phyloP scores from a whole-genome alignment of 1,140 invertebrate species.

The Hirudo medicinalis region DNA sequence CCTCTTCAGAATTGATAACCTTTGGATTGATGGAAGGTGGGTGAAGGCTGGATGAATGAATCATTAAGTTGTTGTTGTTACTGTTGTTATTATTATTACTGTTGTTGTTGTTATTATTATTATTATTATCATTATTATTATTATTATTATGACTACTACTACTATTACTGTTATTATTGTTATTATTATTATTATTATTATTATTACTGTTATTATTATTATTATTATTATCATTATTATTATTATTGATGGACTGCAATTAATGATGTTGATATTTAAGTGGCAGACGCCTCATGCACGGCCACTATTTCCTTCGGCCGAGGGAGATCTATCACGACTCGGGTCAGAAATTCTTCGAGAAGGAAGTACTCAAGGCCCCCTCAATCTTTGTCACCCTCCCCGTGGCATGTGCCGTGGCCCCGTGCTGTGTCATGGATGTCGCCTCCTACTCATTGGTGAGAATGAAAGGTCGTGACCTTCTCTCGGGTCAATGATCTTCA shows the following conservation, averaged over 20 bases:
- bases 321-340: slow-evolving; percentile 96
- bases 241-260: background rate
- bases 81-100: background rate
- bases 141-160: background rate
- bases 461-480: too few species aligned
- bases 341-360: slow-evolving; percentile 84
- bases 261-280: slow-evolving; percentile 38
- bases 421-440: slow-evolving; percentile 86
- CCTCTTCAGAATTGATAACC: slow-evolving; percentile 78
- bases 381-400: slow-evolving; percentile 77
- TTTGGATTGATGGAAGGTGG: slow-evolving; percentile 78
- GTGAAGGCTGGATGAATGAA: background rate
- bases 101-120: background rate
- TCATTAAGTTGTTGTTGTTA: background rate
- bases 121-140: slow-evolving; percentile 5
- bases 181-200: slow-evolving; percentile 8
- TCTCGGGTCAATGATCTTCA: too few species aligned
- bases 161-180: background rate
- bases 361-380: slow-evolving; percentile 84
- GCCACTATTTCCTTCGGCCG: slow-evolving; percentile 85
- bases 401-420: slow-evolving; percentile 79
- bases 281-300: slow-evolving; percentile 77
- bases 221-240: slow-evolving; percentile 5
- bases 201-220: background rate
- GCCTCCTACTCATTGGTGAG: slow-evolving; percentile 58